phyloP scores from a whole-genome alignment of 2,113 vertebrate species.

The Trochalopteron elliotii region DNA sequence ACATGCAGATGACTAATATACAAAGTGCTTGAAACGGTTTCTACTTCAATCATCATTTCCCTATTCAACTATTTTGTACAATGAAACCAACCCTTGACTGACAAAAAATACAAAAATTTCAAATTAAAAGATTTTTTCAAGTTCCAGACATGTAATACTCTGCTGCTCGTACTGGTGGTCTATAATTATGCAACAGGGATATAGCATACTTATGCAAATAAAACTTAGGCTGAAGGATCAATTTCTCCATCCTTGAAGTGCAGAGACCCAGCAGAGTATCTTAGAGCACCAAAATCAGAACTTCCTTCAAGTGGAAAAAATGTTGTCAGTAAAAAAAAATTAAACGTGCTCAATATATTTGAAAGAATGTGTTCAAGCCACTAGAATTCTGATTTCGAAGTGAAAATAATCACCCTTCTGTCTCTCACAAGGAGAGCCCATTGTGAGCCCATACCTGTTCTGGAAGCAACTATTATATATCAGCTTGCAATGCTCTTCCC shows the following conservation, averaged over 20 bases:
- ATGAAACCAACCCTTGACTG: neutral
- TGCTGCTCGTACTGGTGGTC: neutral
- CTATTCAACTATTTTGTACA: neutral
- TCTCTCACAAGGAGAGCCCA: neutral
- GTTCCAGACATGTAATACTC: neutral
- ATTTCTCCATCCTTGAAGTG: neutral
- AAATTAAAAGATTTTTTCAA: neutral
- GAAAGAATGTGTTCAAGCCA: neutral
- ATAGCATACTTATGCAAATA: slow-evolving; percentile 17
- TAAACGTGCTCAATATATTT: neutral
- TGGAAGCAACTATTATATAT: neutral
- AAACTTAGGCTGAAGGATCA: neutral
- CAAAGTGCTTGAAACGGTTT: neutral
- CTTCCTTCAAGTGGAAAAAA: neutral
- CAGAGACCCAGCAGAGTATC: neutral
- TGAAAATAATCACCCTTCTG: neutral
- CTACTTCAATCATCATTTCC: neutral
- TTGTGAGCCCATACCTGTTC: neutral
- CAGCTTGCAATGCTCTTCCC: neutral
- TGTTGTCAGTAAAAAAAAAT: neutral
- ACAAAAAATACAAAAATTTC: neutral
- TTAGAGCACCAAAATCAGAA: neutral
- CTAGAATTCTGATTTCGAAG: neutral
- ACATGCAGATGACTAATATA: neutral
- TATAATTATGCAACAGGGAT: neutral